A percentile compares a stretch with the other conserved stretches of the same genome.
These are phyloP conservation scores for Trachymyrmex septentrionalis DNA, from an alignment of 1,140 invertebrate genomes.

Conservation along the genomic window DNA sequence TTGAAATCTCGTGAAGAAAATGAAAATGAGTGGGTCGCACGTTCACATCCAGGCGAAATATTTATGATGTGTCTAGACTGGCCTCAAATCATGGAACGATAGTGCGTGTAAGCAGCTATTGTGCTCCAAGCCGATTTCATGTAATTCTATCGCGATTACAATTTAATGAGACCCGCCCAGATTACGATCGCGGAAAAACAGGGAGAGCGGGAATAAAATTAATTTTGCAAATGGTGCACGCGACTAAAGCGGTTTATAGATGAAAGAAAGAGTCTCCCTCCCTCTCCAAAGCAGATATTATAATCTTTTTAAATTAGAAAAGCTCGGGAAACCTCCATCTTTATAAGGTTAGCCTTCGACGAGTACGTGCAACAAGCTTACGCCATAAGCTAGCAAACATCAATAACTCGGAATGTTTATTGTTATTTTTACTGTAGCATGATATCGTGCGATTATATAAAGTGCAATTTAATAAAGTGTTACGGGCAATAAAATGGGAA, in stretches of 20 bases:
- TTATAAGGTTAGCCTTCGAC: slow-evolving; percentile 6
- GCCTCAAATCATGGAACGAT: slow-evolving; percentile 37
- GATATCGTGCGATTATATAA: not conserved
- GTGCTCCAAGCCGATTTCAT: slow-evolving; percentile 65
- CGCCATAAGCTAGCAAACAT: not conserved
- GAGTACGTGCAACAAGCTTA: slow-evolving; percentile 37
- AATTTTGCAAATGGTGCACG: slow-evolving; percentile 53
- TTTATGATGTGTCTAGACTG: slow-evolving; percentile 45
- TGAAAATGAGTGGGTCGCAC: slow-evolving; percentile 13
- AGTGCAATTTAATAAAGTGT: slow-evolving; percentile 12
- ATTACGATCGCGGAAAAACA: slow-evolving; percentile 62
- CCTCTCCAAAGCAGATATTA: slow-evolving; percentile 10
- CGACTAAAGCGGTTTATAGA: slow-evolving; percentile 58
- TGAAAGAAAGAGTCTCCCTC: not conserved
- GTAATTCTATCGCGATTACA: slow-evolving; percentile 63
- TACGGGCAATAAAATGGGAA: not conserved
- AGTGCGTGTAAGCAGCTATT: slow-evolving; percentile 65
- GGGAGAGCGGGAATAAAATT: slow-evolving; percentile 56
- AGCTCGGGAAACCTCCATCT: not conserved
- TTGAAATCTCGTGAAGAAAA: slow-evolving; percentile 68
- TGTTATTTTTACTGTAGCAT: slow-evolving; percentile 11
- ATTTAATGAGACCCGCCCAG: slow-evolving; percentile 69
- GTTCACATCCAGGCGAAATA: slow-evolving; percentile 59
- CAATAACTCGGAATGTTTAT: not conserved
- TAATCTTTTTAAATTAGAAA: slow-evolving; percentile 39